Base-by-base conservation (phyloP, 2,888 invertebrate species). In the Eumacrocentrus americanus region DNA sequence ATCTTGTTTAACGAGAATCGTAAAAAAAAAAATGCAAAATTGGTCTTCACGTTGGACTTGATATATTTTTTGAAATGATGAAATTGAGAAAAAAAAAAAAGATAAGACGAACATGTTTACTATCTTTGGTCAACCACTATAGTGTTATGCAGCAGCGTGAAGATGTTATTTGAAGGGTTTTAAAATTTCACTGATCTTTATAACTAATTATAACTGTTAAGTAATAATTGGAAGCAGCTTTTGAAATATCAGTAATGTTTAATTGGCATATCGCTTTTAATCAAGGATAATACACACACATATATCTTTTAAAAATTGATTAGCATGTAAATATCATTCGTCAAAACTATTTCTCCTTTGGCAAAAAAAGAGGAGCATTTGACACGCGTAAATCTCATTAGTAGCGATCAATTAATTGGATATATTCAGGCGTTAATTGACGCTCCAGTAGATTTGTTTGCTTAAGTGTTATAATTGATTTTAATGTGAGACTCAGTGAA, bases 41-140 rank as follows among this genome's bases (percentile, higher is more conserved):
- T 71, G 68, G 70, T 73, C 72, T 71, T 76, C 71, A 68, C 70
- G 70, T 76, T 69, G 68, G 74, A 77, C 72, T 76, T 76, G 29
- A 29, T 29, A 76, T 78, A 78, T 78, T 78, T 78, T 78, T 78
- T 67, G 75, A 77, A 70, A 64, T 60, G 29, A 59, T 38, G 18
- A 58, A 68, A 66, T 70, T 68, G 64, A 51, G 62, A 63, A 65
- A 62, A 67, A 64, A 47, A 53, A 29, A 53, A 16, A 54, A 53
- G 29, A 48, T 70, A 9, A 38, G 22, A 70, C 70, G 68, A 74
- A 68, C 70, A 72, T 71, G 70, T 73, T 76, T 73, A 72, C 60
- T 55, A 62, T 70, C 70, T 63, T 64, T 61, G 54, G 42, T 63
- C 59, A 59, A 63, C 60, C 61, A 62, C 63, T 63, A 55, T 55